Base-by-base conservation (phyloP, 2,888 invertebrate species). In the Ophion slaviceki region DNA sequence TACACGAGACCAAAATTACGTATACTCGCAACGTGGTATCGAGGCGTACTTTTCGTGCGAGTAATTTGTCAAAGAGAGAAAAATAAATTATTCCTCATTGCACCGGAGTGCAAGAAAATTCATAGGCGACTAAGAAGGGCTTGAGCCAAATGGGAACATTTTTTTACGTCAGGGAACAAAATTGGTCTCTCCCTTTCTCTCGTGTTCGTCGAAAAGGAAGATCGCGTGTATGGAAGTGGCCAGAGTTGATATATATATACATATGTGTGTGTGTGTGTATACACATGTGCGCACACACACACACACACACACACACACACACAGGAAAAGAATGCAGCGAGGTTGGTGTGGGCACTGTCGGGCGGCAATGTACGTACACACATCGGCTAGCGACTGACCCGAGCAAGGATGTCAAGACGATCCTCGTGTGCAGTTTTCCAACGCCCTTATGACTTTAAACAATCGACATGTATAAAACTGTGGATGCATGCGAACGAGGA, bases 401-500 rank as follows among this genome's bases (percentile, higher is more conserved):
- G 24, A 20, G 64, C 36, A 64, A 71, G 45, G 72, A 71, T 47
- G 71, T 59, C 28, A 20, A 59, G 53, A 61, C 40, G 4, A 57
- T 71, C 14, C 24, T 32, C 14, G 11, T 14, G 24, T 47, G 45
- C 7, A 47, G 32, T 70, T 59, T 71, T 24, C 20, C 28, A 71
- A 53, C 66, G 70, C 71, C 72, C 72, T 82, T 82, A 71, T 71
- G 75, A 70, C 66, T 40, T 62, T 66, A 20, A 68, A 36, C 40
- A 59, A 66, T 70, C n/a, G 45, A 66, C 67, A 68, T 70, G 17
- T 45, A 79, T 66, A 20, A 75, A 75, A 66, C 36, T 80, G 64
- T 24, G 75, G 83, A 84, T 88, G 88, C 87, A 87, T 86, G 87
- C 86, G 89, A 89, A 87, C 87, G 88, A 89, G 90, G 89, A 92